Conservation (phyloP, 2,888 invertebrate species). For the Abrostola tripartita region DNA sequence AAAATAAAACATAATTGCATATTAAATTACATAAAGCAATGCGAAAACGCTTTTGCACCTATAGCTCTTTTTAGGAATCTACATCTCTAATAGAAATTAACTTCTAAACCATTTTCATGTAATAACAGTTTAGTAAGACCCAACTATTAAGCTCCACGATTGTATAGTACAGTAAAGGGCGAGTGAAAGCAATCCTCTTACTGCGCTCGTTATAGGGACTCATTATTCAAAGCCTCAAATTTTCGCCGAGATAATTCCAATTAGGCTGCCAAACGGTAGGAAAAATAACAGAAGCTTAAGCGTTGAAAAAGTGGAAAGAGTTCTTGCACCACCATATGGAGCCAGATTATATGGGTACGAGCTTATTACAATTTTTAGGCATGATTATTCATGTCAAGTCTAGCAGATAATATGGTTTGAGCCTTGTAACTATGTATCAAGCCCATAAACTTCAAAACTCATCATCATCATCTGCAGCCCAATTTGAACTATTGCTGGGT, state of each 20-base stretch:
- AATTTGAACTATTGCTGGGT: too few relatives aligned
- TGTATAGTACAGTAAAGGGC: conserved; percentile 49
- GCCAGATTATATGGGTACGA: background rate
- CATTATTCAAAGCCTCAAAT: conserved; percentile 79
- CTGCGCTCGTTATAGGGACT: conserved; percentile 62
- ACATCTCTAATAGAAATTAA: conserved; percentile 1
- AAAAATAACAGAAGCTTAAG: conserved; percentile 28
- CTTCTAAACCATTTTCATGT: background rate
- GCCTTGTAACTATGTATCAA: too few relatives aligned
- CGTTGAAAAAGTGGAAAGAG: background rate
- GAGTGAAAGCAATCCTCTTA: conserved; percentile 69
- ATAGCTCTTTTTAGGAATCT: too few relatives aligned
- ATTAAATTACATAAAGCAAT: too few relatives aligned
- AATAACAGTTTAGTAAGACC: conserved; percentile 12
- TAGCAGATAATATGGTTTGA: too few relatives aligned
- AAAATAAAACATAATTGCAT: too few relatives aligned
- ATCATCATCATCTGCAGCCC: too few relatives aligned
- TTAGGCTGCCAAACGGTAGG: conserved; percentile 55
- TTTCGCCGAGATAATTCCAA: conserved; percentile 77
- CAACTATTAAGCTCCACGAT: conserved; percentile 37
- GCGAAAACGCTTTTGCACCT: too few relatives aligned
- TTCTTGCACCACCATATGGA: background rate
- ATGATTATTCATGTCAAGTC: too few relatives aligned
- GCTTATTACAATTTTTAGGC: too few relatives aligned
- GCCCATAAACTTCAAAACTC: too few relatives aligned